Base-by-base conservation (phyloP, 2,797 vertebrate species). In the Fistularia tabacaria region DNA sequence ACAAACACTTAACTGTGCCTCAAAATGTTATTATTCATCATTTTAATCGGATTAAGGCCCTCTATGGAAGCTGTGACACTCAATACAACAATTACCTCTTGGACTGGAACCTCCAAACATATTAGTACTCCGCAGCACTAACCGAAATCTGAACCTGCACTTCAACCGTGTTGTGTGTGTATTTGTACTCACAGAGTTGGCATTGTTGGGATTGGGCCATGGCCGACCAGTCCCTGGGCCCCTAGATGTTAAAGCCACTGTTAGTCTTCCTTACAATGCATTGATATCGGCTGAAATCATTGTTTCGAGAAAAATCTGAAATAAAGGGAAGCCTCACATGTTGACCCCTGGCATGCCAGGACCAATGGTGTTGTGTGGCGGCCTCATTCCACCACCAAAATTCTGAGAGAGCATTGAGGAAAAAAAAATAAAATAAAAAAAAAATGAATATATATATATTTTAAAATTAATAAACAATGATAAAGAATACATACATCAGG, bases 311-410 rank as follows among this genome's bases (percentile, higher is more conserved):
- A 12, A 14, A 0, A 6, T 14, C 0, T 11, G 41, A 39, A 40
- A 37, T 9, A 43, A 36, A 45, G 25, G 74, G 72, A 76, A 9
- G 49, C 14, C 92, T 95, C 91, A 98, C 97, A 98, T 98, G 91
- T 96, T 98, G 67, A 98, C 97, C 87, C 95, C 97, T 66, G 96
- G 95, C 96, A 98, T 98, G 72, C 94, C 94, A 14, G 96, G 96
- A 57, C 95, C 96, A 87, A 98, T 94, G 77, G 93, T 91, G 86
- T 98, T 99, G 88, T 96, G 97, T 86, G 97, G 97, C 86, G 97
- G 97, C 88, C 97, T 94, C 96, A 99, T 98, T 64, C 96, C 96
- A 57, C 97, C 95, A 74, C 94, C 93, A 57, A 98, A 99, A 89
- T 93, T 98, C 96, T 99, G 92, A 86, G 89, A 55, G 66, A 42